phyloP scores from a whole-genome alignment of 2,797 vertebrate genomes.

The Coccyzus lansbergi region DNA sequence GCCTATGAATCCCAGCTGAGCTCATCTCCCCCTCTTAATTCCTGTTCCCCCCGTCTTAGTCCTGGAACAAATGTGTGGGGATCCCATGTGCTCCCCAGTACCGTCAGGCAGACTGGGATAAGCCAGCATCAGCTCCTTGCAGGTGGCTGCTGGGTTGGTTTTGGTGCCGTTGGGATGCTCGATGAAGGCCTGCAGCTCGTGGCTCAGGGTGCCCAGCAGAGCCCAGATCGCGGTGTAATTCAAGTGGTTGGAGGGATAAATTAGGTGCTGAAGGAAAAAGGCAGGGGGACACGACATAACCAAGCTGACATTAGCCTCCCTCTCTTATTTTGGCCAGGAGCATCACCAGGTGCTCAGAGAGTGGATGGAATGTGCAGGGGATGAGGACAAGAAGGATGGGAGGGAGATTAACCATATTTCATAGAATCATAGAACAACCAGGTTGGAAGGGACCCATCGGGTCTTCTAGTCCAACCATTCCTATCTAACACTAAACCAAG shows the following conservation, averaged over 20 bases:
- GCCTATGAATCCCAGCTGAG: neutral
- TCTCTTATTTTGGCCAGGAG: neutral
- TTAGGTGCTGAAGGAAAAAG: neutral
- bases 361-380: neutral
- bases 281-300: neutral
- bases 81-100: conserved; percentile 30
- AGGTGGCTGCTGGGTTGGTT: conserved; percentile 84
- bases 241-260: conserved; percentile 78
- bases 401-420: neutral
- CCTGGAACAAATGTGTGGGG: rapidly evolving
- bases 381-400: rapidly evolving
- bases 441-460: too few relatives aligned
- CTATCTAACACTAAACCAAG: too few relatives aligned
- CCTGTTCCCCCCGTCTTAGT: rapidly evolving
- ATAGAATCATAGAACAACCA: too few relatives aligned
- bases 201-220: conserved; percentile 81
- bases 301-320: rapidly evolving
- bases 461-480: too few relatives aligned
- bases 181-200: conserved; percentile 80
- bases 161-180: conserved; percentile 87
- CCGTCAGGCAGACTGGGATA: conserved; percentile 83
- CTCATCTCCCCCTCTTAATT: neutral
- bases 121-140: conserved; percentile 89
- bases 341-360: neutral
- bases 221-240: conserved; percentile 78